Conservation (phyloP, 2,888 invertebrate genomes). For the Aphidius colemani region DNA sequence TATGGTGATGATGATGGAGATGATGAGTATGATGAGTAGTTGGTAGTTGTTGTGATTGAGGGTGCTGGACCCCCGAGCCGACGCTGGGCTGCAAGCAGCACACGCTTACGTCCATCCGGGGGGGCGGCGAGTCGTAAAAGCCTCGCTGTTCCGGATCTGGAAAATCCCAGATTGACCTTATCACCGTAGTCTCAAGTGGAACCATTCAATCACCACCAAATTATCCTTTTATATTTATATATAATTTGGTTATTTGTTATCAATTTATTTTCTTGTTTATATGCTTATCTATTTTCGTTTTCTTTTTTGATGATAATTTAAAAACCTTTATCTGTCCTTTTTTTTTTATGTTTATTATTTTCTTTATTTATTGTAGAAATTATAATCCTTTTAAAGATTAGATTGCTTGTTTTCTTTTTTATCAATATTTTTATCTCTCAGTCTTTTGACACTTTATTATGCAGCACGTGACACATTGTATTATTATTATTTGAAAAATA, state of each 20-base stretch:
- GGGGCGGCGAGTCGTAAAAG: constrained; percentile 56
- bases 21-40: constrained; percentile 19
- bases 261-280: too few relatives aligned
- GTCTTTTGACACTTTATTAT: not conserved
- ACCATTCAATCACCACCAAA: constrained; percentile 52
- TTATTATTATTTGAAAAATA: too few relatives aligned
- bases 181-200: constrained; percentile 52
- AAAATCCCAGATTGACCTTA: constrained; percentile 52
- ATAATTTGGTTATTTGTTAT: too few relatives aligned
- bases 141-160: constrained; percentile 51
- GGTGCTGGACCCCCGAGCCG: constrained; percentile 57
- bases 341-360: not conserved
- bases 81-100: constrained; percentile 56
- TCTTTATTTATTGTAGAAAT: too few relatives aligned
- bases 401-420: not conserved
- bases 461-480: too few relatives aligned
- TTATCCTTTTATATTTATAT: constrained; percentile 13
- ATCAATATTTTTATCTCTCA: not conserved
- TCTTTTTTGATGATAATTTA: too few relatives aligned
- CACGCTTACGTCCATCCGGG: constrained; percentile 59
- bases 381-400: too few relatives aligned
- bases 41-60: constrained; percentile 27
- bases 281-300: constrained; percentile 3
- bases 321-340: not conserved
- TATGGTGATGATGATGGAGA: constrained; percentile 13